Conservation (phyloP, 1,140 invertebrate species). For the Zaprionus nigranus region DNA sequence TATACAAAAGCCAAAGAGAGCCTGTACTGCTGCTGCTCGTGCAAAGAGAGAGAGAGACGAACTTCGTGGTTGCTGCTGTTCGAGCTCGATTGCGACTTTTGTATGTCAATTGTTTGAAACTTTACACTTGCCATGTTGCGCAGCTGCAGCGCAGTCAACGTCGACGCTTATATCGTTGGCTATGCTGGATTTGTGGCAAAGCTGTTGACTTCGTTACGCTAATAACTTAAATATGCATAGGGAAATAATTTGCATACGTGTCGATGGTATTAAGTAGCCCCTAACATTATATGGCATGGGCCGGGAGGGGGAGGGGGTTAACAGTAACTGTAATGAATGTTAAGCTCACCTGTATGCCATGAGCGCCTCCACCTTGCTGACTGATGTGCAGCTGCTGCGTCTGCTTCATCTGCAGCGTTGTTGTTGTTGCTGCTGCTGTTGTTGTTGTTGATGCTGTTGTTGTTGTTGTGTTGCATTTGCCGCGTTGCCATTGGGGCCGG, state of each 20-base stretch:
- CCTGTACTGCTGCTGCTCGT: no score
- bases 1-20: no score
- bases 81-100: conserved; percentile 39
- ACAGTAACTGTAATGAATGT: not conserved
- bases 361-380: conserved; percentile 88
- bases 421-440: conserved; percentile 78
- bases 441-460: conserved; percentile 41
- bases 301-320: not conserved
- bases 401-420: conserved; percentile 92
- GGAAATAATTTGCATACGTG: conserved; percentile 75
- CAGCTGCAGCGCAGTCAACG: conserved; percentile 10
- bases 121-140: conserved; percentile 26
- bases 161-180: no score
- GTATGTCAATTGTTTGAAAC: conserved; percentile 43
- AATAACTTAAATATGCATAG: conserved; percentile 81
- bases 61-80: conserved; percentile 16
- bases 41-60: not conserved
- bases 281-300: conserved; percentile 73
- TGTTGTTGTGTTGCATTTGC: conserved; percentile 47
- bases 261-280: conserved; percentile 80
- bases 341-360: conserved; percentile 89
- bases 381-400: conserved; percentile 93
- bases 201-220: conserved; percentile 82
- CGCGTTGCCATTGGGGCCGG: conserved; percentile 60
- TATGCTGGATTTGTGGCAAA: conserved; percentile 69